These are phyloP conservation scores for Phyto melanocephala DNA, from an alignment of 2,888 invertebrate species.

Conservation along the genomic window DNA sequence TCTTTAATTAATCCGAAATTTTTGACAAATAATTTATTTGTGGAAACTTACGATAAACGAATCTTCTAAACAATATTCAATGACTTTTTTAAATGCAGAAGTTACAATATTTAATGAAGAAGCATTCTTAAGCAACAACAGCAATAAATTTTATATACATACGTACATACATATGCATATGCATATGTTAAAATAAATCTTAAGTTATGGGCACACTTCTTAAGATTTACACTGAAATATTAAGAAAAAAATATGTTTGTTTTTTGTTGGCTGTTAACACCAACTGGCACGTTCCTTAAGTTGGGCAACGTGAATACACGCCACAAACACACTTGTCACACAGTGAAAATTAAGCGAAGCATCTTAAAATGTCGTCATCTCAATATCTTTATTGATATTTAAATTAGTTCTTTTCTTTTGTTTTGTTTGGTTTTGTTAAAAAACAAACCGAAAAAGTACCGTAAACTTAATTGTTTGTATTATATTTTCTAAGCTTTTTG, in stretches of 20 bases:
- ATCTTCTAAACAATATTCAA: too few species aligned
- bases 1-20: too few species aligned
- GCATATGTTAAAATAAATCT: neutral
- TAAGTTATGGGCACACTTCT: neutral
- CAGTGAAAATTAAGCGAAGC: neutral
- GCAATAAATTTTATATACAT: neutral
- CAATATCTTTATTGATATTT: neutral
- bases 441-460: constrained; percentile 37
- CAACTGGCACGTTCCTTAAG: neutral
- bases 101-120: too few species aligned
- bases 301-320: neutral
- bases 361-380: constrained; percentile 6
- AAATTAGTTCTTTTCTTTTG: too few species aligned
- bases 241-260: neutral
- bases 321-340: neutral
- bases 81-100: too few species aligned
- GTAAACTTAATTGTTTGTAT: constrained; percentile 22
- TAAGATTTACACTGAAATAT: neutral
- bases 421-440: neutral
- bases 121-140: too few species aligned
- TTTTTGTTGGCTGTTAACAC: neutral
- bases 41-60: too few species aligned
- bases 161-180: too few species aligned
- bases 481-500: neutral
- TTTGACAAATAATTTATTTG: too few species aligned